Conservation (phyloP, 2,888 invertebrate genomes). For the Dorcus hopei region DNA sequence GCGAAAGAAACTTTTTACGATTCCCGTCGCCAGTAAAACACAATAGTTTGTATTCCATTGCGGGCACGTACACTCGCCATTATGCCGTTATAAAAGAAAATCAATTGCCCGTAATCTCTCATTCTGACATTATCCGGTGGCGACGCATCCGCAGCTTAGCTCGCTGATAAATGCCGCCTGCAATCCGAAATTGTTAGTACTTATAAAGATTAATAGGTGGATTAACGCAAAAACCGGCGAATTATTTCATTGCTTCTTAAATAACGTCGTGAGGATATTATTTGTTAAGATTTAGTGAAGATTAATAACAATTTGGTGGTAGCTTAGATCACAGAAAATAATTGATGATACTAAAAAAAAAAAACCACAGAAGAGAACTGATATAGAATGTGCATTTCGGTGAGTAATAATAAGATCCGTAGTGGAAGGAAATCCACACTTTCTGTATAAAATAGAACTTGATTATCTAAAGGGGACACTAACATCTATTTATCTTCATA, state of each 20-base stretch:
- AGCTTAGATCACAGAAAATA: no score
- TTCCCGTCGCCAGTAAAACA: neutral
- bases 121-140: slow-evolving; percentile 14
- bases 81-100: slow-evolving; percentile 16
- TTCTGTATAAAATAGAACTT: no score
- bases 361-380: no score
- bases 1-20: slow-evolving; percentile 1
- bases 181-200: slow-evolving; percentile 29
- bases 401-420: no score
- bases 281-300: neutral
- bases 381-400: no score
- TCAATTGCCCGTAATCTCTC: slow-evolving; percentile 18
- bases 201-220: slow-evolving; percentile 24
- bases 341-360: no score
- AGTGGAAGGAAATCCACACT: no score
- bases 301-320: no score
- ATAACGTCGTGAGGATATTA: neutral
- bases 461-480: no score
- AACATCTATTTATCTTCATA: no score
- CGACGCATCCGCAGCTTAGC: slow-evolving; percentile 12
- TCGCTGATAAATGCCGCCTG: slow-evolving; percentile 25
- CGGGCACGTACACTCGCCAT: slow-evolving; percentile 4
- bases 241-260: neutral
- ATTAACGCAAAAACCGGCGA: neutral
- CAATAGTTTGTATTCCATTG: slow-evolving; percentile 7